phyloP scores from a whole-genome alignment of 2,888 invertebrate genomes.

The Parnassius mnemosyne region DNA sequence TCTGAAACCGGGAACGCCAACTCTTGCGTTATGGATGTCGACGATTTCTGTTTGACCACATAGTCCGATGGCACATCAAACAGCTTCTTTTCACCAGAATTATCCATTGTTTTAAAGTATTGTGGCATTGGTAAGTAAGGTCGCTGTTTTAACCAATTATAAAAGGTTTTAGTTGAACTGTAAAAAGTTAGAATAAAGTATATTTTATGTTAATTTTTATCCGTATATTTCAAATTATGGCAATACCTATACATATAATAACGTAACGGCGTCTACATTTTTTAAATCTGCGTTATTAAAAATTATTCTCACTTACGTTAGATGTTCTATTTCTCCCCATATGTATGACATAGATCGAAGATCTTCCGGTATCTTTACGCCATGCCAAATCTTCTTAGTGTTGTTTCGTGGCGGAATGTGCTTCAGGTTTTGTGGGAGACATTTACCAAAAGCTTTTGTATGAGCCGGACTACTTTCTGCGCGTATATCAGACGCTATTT shows the following conservation, averaged over 20 bases:
- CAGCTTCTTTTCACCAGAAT: constrained; percentile 52
- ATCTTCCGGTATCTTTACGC: constrained; percentile 78
- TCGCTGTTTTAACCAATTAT: constrained; percentile 53
- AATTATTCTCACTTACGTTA: constrained; percentile 63
- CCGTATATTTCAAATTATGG: too few relatives aligned
- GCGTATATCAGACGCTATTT: constrained; percentile 70
- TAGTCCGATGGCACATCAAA: constrained; percentile 69
- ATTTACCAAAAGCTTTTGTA: constrained; percentile 73
- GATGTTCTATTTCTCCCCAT: constrained; percentile 82
- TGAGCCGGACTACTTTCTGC: constrained; percentile 73
- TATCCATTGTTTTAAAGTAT: constrained; percentile 44
- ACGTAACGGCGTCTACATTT: too few relatives aligned
- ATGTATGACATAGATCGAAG: constrained; percentile 82
- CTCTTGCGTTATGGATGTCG: constrained; percentile 45
- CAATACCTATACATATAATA: too few relatives aligned
- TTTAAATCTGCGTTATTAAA: too few relatives aligned
- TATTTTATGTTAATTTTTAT: too few relatives aligned
- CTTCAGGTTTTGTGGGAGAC: constrained; percentile 72
- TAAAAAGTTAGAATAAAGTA: constrained; percentile 10
- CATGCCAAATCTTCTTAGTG: constrained; percentile 76
- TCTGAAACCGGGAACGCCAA: constrained; percentile 66
- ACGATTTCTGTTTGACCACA: constrained; percentile 45
- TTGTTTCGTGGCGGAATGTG: constrained; percentile 78
- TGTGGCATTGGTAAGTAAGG: constrained; percentile 63
- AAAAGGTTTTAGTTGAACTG: constrained; percentile 71